These are phyloP conservation scores for Potorous gilbertii DNA, from an alignment of 2,797 vertebrate species.

Conservation along the genomic window DNA sequence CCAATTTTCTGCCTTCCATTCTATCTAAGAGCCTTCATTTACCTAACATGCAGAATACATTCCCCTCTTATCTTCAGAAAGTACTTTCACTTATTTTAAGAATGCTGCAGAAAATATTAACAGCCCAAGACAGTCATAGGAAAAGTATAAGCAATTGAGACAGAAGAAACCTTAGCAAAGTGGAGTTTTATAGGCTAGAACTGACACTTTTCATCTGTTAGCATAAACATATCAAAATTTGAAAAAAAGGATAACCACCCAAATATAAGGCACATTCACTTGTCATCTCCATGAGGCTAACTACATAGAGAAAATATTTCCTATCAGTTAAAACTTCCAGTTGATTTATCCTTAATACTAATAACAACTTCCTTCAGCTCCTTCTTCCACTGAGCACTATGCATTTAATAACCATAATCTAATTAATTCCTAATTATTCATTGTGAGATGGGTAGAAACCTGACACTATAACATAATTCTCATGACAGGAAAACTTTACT, in stretches of 20 bases:
- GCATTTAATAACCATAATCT: neutral
- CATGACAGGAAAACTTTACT: neutral
- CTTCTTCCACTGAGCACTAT: neutral
- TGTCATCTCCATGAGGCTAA: neutral
- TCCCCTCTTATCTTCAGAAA: slow-evolving; percentile 28
- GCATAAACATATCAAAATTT: slow-evolving; percentile 10
- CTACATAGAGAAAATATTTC: neutral
- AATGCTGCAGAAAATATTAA: neutral
- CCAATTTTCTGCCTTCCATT: neutral
- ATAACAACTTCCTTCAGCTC: neutral
- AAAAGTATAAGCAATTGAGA: neutral
- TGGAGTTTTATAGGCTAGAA: neutral
- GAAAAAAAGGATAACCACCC: neutral
- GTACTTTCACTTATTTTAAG: slow-evolving; percentile 25
- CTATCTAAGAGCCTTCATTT: slow-evolving; percentile 20
- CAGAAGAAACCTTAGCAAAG: neutral
- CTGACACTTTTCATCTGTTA: neutral
- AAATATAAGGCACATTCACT: neutral
- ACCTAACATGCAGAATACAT: neutral
- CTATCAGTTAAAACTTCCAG: neutral
- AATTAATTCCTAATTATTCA: neutral
- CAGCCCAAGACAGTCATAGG: neutral
- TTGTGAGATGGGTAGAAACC: neutral
- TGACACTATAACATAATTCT: neutral
- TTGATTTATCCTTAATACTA: neutral